Base-by-base conservation (phyloP, 2,888 invertebrate species). In the Calameuta pallipes region DNA sequence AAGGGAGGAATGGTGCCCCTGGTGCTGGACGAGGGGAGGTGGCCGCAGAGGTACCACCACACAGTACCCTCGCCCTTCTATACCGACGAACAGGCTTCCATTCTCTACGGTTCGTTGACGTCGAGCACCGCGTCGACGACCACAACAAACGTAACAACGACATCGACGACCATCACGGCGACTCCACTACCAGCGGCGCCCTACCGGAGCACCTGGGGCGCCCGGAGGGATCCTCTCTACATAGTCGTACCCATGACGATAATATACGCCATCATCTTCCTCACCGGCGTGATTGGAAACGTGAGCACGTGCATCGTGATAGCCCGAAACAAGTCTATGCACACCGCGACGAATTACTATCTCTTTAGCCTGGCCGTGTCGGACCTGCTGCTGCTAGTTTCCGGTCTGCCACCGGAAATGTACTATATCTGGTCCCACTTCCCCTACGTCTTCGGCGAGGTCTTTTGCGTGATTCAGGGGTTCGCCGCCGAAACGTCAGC, bases 311-410 rank as follows among this genome's bases (percentile, higher is more conserved):
- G 97, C 88, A 93, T 96, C 74, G 97, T 98, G 23, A 97, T 98
- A 78, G 94, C 95, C 33, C 93, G 94, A 36, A 96, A 97, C 88
- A 94, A 95, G 0, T 94, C 95, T 4, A 95, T 98, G 95, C 97
- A 97, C 87, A 97, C 97, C 0, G 96, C 97, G 0, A 98, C 98
- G 0, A 98, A 98, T 90, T 98, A 96, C 89, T 98, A 98, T 89
- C 93, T 98, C 70, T 97, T 98, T 92, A 97, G 96, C 88, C 92
- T 97, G 91, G 97, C 98, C 23, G 92, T 97, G 3, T 97, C 97
- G n/a, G 98, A 98, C 91, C 92, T 98, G 33, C 93, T 96, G 71
- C 93, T 97, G 75, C 92, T 98, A 11, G 76, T 92, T 93, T 12
- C 93, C 97, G 97, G 97, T 83, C 92, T 98, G 2, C 98, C 98